Percentiles rank a stretch among this genome's conserved stretches.
Evolutionary conservation across 1,140 invertebrate genomes (phyloP).

Genomic region (Hylyphantes graminicola): DNA sequence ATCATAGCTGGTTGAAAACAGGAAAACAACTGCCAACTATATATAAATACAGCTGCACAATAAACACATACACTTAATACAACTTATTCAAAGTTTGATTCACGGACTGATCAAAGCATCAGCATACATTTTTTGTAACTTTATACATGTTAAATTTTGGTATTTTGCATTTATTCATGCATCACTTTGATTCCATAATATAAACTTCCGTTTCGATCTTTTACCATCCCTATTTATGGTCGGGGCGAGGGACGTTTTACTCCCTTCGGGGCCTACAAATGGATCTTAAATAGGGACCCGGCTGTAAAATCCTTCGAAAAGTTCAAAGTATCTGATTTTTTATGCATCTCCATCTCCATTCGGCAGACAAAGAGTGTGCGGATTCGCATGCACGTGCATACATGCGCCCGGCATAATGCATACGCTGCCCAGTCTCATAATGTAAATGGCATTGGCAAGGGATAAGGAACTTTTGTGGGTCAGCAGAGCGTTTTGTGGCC

Average conservation of each 20-base stretch:
- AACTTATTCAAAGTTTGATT: too few relatives aligned
- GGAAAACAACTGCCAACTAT: too few relatives aligned
- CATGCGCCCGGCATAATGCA: background rate
- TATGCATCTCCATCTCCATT: background rate
- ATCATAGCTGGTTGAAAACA: too few relatives aligned
- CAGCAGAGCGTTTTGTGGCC: background rate
- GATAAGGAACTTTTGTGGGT: background rate
- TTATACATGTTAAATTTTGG: too few relatives aligned
- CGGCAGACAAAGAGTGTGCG: background rate
- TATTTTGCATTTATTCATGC: background rate
- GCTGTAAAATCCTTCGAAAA: constrained; percentile 7
- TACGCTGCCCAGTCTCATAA: background rate
- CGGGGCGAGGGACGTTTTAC: background rate
- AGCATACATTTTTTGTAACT: too few relatives aligned
- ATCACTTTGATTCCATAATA: background rate
- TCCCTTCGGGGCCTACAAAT: constrained; percentile 8
- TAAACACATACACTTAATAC: too few relatives aligned
- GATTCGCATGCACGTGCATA: background rate
- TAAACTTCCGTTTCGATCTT: background rate
- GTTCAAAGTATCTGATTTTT: background rate
- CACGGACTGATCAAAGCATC: too few relatives aligned
- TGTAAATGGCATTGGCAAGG: constrained; percentile 27
- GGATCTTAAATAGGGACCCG: background rate
- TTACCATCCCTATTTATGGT: background rate
- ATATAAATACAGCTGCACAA: too few relatives aligned